A percentile compares a stretch with the other conserved stretches of the same genome.
These are phyloP conservation scores for Procapra przewalskii DNA, from an alignment of 2,113 vertebrate genomes.

Conservation along the genomic window DNA sequence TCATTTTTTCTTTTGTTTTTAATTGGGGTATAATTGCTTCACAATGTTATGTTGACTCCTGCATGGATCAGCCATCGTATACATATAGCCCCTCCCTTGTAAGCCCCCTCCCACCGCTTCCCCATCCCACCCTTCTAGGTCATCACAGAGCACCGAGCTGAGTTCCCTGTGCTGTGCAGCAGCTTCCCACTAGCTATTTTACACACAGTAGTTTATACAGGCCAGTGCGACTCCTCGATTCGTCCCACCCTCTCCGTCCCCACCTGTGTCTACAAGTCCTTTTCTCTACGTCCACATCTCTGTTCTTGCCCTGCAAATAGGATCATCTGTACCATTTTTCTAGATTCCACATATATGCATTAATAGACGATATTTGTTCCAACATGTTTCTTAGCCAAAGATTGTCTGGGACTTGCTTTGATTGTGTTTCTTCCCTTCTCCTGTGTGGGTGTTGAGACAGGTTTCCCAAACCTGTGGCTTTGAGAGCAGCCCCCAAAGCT, in stretches of 20 bases:
- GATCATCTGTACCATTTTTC: background rate
- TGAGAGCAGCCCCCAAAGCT: background rate
- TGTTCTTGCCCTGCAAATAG: background rate
- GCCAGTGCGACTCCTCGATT: background rate
- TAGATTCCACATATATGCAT: background rate
- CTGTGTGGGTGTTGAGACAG: background rate
- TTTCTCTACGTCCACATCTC: background rate
- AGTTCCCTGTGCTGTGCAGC: background rate
- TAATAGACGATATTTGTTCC: background rate
- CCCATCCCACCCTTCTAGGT: background rate
- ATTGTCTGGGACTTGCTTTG: background rate
- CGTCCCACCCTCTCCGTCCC: background rate
- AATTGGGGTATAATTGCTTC: background rate
- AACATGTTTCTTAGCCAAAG: background rate
- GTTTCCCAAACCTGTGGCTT: background rate
- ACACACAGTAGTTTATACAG: background rate
- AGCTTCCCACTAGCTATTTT: background rate
- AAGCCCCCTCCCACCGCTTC: background rate
- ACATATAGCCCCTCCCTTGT: background rate
- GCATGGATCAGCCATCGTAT: background rate
- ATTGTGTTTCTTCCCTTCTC: background rate
- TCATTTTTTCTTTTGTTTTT: background rate
- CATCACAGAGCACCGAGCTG: background rate
- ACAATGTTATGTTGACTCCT: background rate
- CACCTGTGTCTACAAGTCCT: background rate